These are phyloP conservation scores for Diuraphis noxia DNA, from an alignment of 1,140 invertebrate genomes.

Conservation along the genomic window DNA sequence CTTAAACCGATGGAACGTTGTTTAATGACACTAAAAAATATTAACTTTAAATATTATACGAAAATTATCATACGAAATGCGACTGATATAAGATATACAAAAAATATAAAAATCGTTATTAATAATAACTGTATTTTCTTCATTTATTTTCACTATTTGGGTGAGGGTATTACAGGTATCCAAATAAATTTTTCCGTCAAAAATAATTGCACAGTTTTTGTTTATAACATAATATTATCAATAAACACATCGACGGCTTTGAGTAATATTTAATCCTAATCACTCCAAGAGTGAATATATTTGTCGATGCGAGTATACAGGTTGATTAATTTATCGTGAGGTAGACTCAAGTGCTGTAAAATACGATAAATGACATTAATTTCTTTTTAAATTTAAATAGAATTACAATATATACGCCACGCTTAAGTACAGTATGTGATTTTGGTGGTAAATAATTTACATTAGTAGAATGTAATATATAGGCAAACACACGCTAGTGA, in stretches of 20 bases:
- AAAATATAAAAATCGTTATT: not conserved
- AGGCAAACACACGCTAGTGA: not conserved
- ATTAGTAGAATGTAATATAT: not conserved
- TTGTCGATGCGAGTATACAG: not conserved
- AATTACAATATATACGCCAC: not conserved
- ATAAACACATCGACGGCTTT: not conserved
- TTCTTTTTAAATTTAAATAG: not conserved
- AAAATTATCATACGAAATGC: not conserved
- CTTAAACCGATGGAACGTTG: not conserved
- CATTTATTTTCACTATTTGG: not conserved
- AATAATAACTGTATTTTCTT: not conserved
- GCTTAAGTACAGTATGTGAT: not conserved
- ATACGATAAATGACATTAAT: not conserved
- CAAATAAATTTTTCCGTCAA: not conserved
- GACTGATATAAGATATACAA: not conserved
- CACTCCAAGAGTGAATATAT: not conserved
- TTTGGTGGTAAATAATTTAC: not conserved
- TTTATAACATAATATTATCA: not conserved
- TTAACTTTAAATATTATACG: not conserved
- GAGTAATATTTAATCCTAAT: not conserved
- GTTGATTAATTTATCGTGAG: not conserved
- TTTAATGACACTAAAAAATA: not conserved
- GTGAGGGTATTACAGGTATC: too few species aligned
- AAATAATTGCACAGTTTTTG: not conserved
- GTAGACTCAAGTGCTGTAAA: rapidly evolving